These are phyloP conservation scores for Drosophila imparisetae DNA, from an alignment of 2,888 invertebrate species.

Conservation along the genomic window DNA sequence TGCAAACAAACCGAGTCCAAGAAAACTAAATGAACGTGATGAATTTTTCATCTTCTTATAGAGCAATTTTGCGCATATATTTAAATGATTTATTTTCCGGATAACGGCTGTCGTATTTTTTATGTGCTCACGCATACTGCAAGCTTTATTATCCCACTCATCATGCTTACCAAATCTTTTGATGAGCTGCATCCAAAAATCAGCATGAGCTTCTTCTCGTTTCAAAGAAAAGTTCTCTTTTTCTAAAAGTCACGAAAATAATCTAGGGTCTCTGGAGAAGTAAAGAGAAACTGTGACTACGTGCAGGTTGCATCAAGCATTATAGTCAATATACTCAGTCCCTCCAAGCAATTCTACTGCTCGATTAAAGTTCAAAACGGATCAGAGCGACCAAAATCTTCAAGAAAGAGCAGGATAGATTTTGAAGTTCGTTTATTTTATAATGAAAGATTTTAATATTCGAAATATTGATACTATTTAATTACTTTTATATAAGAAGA, in stretches of 20 bases:
- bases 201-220: background rate
- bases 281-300: background rate
- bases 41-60: conserved; percentile 39
- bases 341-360: background rate
- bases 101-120: conserved; percentile 22
- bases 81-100: conserved; percentile 18
- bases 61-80: conserved; percentile 60
- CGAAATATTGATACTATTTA: background rate
- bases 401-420: background rate
- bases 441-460: background rate
- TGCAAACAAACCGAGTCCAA: conserved; percentile 29
- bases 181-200: background rate
- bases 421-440: background rate
- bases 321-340: background rate
- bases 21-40: conserved; percentile 42
- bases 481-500: background rate
- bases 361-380: background rate
- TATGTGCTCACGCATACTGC: conserved; percentile 12
- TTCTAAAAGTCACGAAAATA: background rate
- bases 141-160: conserved; percentile 10
- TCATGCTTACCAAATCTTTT: background rate
- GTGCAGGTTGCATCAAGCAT: background rate
- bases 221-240: background rate
- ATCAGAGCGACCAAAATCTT: background rate
- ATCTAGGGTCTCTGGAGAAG: background rate